Evolutionary conservation across 2,113 vertebrate genomes (phyloP).

Genomic region (Corapipo altera): DNA sequence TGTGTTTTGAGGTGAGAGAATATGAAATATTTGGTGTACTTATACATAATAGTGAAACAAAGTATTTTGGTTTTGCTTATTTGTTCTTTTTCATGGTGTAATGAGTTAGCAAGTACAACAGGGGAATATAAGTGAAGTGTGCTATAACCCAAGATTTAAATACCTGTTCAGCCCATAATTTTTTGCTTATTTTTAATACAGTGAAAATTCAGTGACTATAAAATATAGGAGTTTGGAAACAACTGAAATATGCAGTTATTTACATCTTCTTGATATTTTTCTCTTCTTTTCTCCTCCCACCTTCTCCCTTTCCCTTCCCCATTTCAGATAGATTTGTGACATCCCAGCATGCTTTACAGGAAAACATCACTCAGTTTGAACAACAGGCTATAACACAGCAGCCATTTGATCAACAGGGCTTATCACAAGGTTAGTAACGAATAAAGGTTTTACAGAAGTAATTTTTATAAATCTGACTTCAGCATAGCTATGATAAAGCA

Average conservation of each 20-base stretch:
- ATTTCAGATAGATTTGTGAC: slow-evolving; percentile 86
- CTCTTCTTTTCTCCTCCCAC: neutral
- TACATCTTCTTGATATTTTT: neutral
- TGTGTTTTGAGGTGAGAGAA: neutral
- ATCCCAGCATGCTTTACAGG: slow-evolving; percentile 83
- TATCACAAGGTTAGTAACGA: slow-evolving; percentile 84
- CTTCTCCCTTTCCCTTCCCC: neutral
- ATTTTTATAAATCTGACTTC: neutral
- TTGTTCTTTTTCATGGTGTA: neutral
- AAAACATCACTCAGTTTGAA: slow-evolving; percentile 87
- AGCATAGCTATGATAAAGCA: neutral
- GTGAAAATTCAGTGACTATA: neutral
- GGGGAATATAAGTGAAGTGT: neutral
- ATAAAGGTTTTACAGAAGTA: neutral
- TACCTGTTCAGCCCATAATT: neutral
- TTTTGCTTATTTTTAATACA: neutral
- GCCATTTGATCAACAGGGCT: slow-evolving; percentile 86
- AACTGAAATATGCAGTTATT: neutral
- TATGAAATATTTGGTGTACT: neutral
- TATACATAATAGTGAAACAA: neutral
- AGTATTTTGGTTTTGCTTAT: neutral
- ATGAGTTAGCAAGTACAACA: neutral
- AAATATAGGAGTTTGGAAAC: neutral
- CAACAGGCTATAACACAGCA: slow-evolving; percentile 82
- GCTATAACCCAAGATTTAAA: neutral